Evolutionary conservation across 2,888 invertebrate genomes (phyloP).

Genomic region (Ochropacha duplaris): DNA sequence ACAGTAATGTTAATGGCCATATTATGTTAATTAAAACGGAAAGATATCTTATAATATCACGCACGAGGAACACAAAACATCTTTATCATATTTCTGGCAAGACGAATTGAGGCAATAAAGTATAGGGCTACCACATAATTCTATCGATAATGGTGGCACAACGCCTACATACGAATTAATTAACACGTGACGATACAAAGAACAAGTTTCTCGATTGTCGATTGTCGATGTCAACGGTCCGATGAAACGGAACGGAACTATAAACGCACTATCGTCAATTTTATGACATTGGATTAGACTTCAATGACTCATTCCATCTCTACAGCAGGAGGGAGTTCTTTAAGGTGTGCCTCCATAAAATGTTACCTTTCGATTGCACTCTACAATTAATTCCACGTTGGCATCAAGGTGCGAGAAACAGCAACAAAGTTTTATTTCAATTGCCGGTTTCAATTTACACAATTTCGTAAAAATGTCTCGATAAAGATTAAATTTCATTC

Average conservation of each 20-base stretch:
- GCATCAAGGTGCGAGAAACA: conserved; percentile 8
- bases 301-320: conserved; percentile 67
- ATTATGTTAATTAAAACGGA: conserved; percentile 47
- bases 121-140: conserved; percentile 76
- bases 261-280: conserved; percentile 64
- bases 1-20: conserved; percentile 19
- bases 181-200: conserved; percentile 70
- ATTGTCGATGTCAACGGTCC: conserved; percentile 66
- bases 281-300: conserved; percentile 66
- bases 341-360: conserved; percentile 50
- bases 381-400: conserved; percentile 24
- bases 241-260: conserved; percentile 69
- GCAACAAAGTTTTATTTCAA: conserved; percentile 6
- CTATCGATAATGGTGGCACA: conserved; percentile 71
- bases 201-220: conserved; percentile 68
- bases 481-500: background rate
- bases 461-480: background rate
- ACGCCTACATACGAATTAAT: conserved; percentile 79
- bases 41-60: conserved; percentile 43
- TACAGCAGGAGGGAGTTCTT: conserved; percentile 43
- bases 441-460: conserved; percentile 2
- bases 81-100: conserved; percentile 66
- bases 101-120: conserved; percentile 68
- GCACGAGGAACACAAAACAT: conserved; percentile 49
- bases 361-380: conserved; percentile 35